Conservation (phyloP, 2,797 vertebrate species). For the Eptatretus atami region DNA sequence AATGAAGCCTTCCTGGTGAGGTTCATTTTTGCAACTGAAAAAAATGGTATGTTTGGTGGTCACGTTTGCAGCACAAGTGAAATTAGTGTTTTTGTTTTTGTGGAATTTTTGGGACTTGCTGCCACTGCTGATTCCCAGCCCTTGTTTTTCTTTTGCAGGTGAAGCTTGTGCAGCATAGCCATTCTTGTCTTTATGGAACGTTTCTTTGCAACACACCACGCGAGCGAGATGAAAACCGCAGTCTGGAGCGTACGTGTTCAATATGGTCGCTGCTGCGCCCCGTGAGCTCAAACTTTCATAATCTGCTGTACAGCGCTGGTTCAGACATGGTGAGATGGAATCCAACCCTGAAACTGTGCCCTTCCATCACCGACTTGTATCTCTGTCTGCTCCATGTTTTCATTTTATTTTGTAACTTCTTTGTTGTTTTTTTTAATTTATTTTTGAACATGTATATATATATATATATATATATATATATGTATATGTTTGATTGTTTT, state of each 20-base stretch:
- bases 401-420: too few relatives aligned
- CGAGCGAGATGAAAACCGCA: conserved; percentile 57
- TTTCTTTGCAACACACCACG: conserved; percentile 93
- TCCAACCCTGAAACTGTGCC: neutral
- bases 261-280: conserved; percentile 75
- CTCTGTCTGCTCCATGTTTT: neutral
- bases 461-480: too few relatives aligned
- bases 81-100: neutral
- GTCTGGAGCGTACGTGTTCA: conserved; percentile 72
- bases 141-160: conserved; percentile 21
- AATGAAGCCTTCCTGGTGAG: conserved; percentile 92
- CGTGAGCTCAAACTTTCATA: conserved; percentile 62
- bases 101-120: neutral
- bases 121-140: neutral
- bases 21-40: conserved; percentile 8
- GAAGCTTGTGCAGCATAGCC: conserved; percentile 87
- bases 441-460: too few relatives aligned
- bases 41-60: neutral
- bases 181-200: conserved; percentile 89
- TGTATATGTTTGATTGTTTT: too few relatives aligned
- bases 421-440: too few relatives aligned
- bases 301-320: conserved; percentile 82
- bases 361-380: too few relatives aligned
- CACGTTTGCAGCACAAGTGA: too few relatives aligned
- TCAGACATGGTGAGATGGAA: conserved; percentile 48